Conservation (phyloP, 2,113 vertebrate species). For the Enhydra lutris region DNA sequence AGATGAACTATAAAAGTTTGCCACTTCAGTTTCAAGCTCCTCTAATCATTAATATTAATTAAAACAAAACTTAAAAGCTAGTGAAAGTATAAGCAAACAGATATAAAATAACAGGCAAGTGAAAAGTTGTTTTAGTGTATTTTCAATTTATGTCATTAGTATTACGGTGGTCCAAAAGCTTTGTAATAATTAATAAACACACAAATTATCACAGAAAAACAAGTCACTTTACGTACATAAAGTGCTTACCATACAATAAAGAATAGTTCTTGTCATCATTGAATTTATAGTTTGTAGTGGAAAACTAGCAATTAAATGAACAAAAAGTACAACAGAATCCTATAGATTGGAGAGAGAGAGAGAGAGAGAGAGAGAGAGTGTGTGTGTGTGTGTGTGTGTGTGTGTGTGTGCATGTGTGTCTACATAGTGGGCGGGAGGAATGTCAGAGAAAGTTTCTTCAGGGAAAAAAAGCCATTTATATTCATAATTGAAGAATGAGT, state of each 20-base stretch:
- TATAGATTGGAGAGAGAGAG: background rate
- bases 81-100: background rate
- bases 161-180: background rate
- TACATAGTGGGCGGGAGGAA: background rate
- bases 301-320: background rate
- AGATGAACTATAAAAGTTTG: background rate
- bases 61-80: background rate
- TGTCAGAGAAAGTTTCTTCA: background rate
- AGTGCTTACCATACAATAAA: background rate
- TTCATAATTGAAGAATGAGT: constrained; percentile 2
- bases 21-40: background rate
- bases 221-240: background rate
- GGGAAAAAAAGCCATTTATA: background rate
- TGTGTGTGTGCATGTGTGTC: no score
- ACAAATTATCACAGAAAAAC: constrained; percentile 5
- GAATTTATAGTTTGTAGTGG: background rate
- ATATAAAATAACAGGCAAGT: constrained; percentile 1
- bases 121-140: background rate
- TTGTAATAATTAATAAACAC: background rate
- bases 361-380: background rate
- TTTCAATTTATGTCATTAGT: background rate
- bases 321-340: background rate
- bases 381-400: background rate
- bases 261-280: background rate
- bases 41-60: background rate